Evolutionary conservation across 2,888 invertebrate genomes (phyloP), one percentile per base, ranked within the genome.

Genomic region (Torymus texanus): DNA sequence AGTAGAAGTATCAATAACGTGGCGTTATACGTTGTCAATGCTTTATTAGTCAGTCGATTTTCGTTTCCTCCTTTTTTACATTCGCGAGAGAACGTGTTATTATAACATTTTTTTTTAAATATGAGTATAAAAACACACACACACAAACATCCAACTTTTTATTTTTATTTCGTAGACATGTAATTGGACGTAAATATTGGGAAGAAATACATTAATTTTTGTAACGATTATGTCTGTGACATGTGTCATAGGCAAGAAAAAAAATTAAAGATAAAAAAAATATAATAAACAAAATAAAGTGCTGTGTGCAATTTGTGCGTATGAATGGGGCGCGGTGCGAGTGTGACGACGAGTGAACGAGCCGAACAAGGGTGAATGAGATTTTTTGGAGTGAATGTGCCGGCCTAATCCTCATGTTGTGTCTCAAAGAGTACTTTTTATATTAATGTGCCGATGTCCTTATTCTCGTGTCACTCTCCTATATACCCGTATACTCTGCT

Each of bases 401-500:
- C 86, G 88, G 88, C 88, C 88, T 88, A 88, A 88, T 86, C 86
- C 88, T 88, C 84, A 85, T 87, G 85, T 87, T 88, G 85, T 89
- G 86, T 89, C 88, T 88, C 84, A 84, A 85, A 88, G 86, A 89
- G 86, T 89, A 90, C 89, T 89, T 90, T 90, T 90, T 88, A 90
- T 90, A 89, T 88, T 87, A 87, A 88, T 88, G 88, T 89, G 88
- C 87, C 87, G 86, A 87, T 85, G 83, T 80, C 83, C 84, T 84
- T 83, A 83, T 78, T 84, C 83, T 82, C 78, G 72, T 82, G 75
- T 80, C 80, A 71, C 70, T 78, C 70, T 78, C 70, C 75, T 68
- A 59, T 59, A 59, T 53, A 68, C 51, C 59, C 56, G 58, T 78
- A 78, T 73, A 78, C 70, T 70, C 75, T 66, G 8, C 75, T 76